phyloP scores from a whole-genome alignment of 92 coral and sea anemone genomes.

The Palythoa grandis region DNA sequence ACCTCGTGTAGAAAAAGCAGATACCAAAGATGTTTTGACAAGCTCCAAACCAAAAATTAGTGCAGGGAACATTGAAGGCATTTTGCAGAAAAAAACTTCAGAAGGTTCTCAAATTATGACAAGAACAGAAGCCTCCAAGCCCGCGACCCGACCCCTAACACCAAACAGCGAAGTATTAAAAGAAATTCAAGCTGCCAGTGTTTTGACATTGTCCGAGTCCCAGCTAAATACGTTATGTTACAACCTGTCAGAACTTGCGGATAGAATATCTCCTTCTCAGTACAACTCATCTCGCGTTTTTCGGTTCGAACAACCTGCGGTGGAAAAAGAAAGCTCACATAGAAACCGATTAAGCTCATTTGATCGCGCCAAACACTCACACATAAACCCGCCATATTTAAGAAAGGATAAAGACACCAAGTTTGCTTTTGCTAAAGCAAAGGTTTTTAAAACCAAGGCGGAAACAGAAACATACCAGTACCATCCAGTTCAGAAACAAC shows the following conservation, averaged over 20 bases:
- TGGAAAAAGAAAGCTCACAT: neutral
- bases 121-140: neutral
- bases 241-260: conserved; percentile 83
- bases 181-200: conserved; percentile 37
- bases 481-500: conserved; percentile 24
- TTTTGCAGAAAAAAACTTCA: neutral
- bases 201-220: conserved; percentile 63
- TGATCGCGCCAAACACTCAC: conserved; percentile 36
- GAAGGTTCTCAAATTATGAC: conserved; percentile 10
- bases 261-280: conserved; percentile 69
- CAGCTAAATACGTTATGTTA: conserved; percentile 73
- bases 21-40: neutral
- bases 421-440: conserved; percentile 63
- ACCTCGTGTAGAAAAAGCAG: neutral
- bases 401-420: conserved; percentile 54
- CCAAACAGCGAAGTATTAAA: conserved; percentile 32
- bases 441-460: conserved; percentile 60
- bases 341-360: conserved; percentile 37
- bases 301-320: conserved; percentile 31
- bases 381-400: conserved; percentile 71
- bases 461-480: conserved; percentile 23
- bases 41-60: neutral
- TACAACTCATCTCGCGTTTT: conserved; percentile 44
- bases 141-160: conserved; percentile 27
- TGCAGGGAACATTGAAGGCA: neutral